Base-by-base conservation (phyloP, 2,113 vertebrate species). In the Phylloscopus trochilus region DNA sequence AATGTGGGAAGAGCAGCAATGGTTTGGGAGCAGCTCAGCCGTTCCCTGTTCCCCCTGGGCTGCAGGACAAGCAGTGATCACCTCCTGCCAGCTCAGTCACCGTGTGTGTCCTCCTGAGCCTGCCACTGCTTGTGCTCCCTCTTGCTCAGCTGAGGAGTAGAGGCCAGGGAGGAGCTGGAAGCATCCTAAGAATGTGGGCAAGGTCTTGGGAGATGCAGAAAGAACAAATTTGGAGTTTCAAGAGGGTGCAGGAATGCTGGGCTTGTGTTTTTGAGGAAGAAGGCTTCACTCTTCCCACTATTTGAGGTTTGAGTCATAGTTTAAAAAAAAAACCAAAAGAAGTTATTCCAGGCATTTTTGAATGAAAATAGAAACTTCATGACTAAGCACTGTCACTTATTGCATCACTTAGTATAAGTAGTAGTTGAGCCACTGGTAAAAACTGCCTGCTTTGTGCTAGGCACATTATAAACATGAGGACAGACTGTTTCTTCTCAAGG, bases 341-440 rank as follows among this genome's bases (percentile, higher is more conserved):
- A 69, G 51, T 75, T 87, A 27, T 74, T 89, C n/a, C 28, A 49
- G 75, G 47, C 49, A 52, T n/a, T 78, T 76, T 6, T 89, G 77
- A 89, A 75, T 91, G 73, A 84, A 96, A 92, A 84, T 87, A 84
- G 83, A 78, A 91, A 75, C 24, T 62, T 88, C 74, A 55, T 86
- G 94, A 89, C 76, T 91, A 83, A 94, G 66, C 69, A 55, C 59
- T 93, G 82, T 86, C 51, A 67, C 79, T 90, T 91, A 68, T 17
- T 92, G 76, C 69, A 70, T 92, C 74, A 58, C 35, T 82, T 93
- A 39, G 23, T 16, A 1, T 59, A 94, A 87, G 70, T 79, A 73
- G 84, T 92, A 80, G 77, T 86, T 85, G 62, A 67, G 55, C 43
- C 33, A 35, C 33, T 70, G 67, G 33, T 44, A 33, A 51, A 75